Evolutionary conservation across 2,113 vertebrate species (phyloP).

Genomic region (Sus scrofa): DNA sequence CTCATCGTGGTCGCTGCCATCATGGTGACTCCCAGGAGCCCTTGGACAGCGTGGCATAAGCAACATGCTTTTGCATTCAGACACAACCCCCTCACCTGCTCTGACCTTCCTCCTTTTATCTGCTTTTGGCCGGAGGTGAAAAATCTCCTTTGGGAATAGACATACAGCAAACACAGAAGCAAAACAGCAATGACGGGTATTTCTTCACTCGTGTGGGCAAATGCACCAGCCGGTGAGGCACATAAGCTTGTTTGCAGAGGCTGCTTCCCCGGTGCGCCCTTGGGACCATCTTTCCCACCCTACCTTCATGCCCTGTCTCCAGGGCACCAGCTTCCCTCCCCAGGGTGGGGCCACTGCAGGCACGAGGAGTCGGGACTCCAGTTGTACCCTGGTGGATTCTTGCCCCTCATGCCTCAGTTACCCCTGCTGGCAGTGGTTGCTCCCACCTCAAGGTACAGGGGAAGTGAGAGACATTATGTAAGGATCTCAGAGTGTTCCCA

Average conservation of each 20-base stretch:
- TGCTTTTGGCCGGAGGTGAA: constrained; percentile 52
- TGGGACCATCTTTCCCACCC: neutral
- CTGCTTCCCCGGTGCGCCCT: neutral
- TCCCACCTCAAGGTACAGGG: neutral
- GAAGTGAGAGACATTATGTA: neutral
- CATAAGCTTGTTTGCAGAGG: neutral
- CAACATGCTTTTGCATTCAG: constrained; percentile 8
- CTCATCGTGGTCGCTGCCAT: neutral
- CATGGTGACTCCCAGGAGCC: neutral
- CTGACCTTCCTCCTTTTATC: constrained; percentile 15
- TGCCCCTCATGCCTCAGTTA: neutral
- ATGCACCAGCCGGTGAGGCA: neutral
- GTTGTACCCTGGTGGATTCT: neutral
- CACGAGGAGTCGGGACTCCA: no score
- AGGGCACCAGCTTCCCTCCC: neutral
- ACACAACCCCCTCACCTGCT: neutral
- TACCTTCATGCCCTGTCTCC: neutral
- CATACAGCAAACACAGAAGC: constrained; percentile 57
- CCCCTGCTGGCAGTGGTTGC: neutral
- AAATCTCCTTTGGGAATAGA: constrained; percentile 47
- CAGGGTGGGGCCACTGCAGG: neutral
- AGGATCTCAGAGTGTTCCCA: neutral
- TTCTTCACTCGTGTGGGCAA: constrained; percentile 51
- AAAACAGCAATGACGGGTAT: constrained; percentile 4
- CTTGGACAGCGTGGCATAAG: neutral